Conservation (phyloP, 1,140 invertebrate genomes). For the roundworm (Caenorhabditis elegans) region WBcel235 BX284603.4:7842501-7843000, state of each 20-base stretch:
- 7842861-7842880: neutral
- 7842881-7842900: neutral
- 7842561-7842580: neutral
- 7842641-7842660: too few relatives aligned
- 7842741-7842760: neutral
- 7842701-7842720: too few relatives aligned
- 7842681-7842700: too few relatives aligned
- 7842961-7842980: slow-evolving; percentile 55
- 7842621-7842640: too few relatives aligned
- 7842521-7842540: neutral
- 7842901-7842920: slow-evolving; percentile 12
- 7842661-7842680: too few relatives aligned
- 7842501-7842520: slow-evolving; percentile 2
- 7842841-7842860: neutral
- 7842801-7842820: neutral
- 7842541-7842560: neutral
- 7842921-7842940: slow-evolving; percentile 45
- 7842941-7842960: slow-evolving; percentile 58
- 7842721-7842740: neutral
- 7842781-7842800: neutral
- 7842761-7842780: neutral
- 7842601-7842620: too few relatives aligned
- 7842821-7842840: neutral
- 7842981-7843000: slow-evolving; percentile 52
- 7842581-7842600: too few relatives aligned